A percentile compares a stretch with the other conserved stretches of the same genome.
These are phyloP conservation scores for Glandiceps talaboti DNA, from an alignment of 53 echinoderm and acorn worm genomes.

Conservation along the genomic window DNA sequence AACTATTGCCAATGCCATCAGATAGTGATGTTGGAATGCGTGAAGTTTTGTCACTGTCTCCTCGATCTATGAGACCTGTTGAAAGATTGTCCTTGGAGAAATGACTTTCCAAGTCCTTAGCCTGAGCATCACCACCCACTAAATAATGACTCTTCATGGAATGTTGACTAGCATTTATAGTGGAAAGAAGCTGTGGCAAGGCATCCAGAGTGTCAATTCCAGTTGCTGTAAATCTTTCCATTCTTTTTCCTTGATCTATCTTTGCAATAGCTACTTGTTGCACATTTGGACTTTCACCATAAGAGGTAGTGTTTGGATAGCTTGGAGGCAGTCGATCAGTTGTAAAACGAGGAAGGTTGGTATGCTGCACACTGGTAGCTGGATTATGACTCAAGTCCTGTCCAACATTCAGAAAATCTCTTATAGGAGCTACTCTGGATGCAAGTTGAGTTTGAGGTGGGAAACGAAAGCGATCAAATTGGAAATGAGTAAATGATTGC, in stretches of 20 bases:
- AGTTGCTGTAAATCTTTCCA: background rate
- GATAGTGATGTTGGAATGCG: conserved; percentile 26
- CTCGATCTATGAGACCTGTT: background rate
- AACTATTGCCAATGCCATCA: conserved; percentile 34
- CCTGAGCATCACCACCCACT: background rate
- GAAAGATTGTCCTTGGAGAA: background rate
- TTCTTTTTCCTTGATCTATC: background rate
- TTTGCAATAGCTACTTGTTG: background rate
- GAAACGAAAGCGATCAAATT: background rate
- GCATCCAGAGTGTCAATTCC: background rate
- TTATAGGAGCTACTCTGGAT: background rate
- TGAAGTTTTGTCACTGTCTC: background rate
- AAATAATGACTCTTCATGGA: background rate
- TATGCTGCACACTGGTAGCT: too few species aligned
- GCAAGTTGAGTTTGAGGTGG: background rate
- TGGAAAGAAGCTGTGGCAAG: background rate
- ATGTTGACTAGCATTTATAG: background rate
- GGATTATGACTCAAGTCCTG: background rate
- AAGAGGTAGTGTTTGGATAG: background rate
- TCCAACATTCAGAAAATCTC: background rate
- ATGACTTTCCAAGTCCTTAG: background rate
- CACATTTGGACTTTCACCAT: background rate
- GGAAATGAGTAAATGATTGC: background rate
- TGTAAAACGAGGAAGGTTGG: background rate
- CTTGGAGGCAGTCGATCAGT: background rate